phyloP scores from a whole-genome alignment of 1,140 invertebrate species.

The Drosophila simulans region DNA sequence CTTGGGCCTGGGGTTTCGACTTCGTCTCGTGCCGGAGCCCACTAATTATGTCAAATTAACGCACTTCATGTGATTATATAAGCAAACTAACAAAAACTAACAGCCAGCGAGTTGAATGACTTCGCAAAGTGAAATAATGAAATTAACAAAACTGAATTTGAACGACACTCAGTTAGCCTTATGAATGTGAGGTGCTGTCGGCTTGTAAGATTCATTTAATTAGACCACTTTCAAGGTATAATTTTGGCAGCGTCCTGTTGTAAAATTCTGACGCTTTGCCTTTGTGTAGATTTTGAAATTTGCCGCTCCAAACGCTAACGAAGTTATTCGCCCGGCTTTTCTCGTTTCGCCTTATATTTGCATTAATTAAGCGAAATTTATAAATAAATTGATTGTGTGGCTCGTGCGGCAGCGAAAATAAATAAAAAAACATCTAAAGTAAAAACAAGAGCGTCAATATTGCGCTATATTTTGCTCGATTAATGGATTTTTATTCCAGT shows the following conservation, averaged over 20 bases:
- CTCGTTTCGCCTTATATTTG: slow-evolving; percentile 54
- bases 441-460: slow-evolving; percentile 26
- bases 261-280: slow-evolving; percentile 9
- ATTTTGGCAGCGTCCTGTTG: slow-evolving; percentile 20
- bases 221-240: slow-evolving; percentile 9
- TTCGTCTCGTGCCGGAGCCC: slow-evolving; percentile 48
- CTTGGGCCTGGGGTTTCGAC: slow-evolving; percentile 24
- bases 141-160: slow-evolving; percentile 19
- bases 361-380: slow-evolving; percentile 75
- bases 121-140: slow-evolving; percentile 23
- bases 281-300: slow-evolving; percentile 59
- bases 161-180: slow-evolving; percentile 42
- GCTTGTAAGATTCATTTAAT: slow-evolving; percentile 43
- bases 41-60: slow-evolving; percentile 81
- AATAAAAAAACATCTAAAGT: slow-evolving; percentile 12
- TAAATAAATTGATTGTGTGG: slow-evolving; percentile 76
- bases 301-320: slow-evolving; percentile 28
- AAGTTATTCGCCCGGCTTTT: slow-evolving; percentile 51
- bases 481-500: slow-evolving; percentile 71
- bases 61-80: slow-evolving; percentile 67
- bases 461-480: slow-evolving; percentile 56
- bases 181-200: slow-evolving; percentile 1
- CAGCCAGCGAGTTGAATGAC: slow-evolving; percentile 65
- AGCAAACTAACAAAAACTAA: slow-evolving; percentile 50
- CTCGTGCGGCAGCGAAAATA: slow-evolving; percentile 37